phyloP scores from a whole-genome alignment of 2,113 vertebrate species.

The Thymallus thymallus region DNA sequence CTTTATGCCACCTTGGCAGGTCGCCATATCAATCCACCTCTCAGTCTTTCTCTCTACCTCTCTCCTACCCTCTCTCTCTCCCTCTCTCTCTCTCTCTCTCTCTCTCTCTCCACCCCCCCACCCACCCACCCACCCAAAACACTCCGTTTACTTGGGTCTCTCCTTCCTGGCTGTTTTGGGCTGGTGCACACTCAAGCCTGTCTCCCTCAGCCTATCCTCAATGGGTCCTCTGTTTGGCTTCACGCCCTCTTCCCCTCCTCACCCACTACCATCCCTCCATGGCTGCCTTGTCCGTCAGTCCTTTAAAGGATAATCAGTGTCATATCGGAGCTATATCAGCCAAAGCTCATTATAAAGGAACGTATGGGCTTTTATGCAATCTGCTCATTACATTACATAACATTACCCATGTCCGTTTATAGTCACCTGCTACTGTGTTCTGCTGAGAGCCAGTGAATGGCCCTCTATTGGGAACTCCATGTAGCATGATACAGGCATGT shows the following conservation, averaged over 20 bases:
- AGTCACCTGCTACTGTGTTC: slow-evolving; percentile 47
- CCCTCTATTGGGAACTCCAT: background rate
- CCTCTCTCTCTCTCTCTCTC: too few relatives aligned
- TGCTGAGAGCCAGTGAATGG: slow-evolving; percentile 26
- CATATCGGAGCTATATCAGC: slow-evolving; percentile 57
- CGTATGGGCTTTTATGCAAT: slow-evolving; percentile 40
- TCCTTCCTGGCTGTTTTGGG: slow-evolving; percentile 54
- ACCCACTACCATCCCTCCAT: too few relatives aligned
- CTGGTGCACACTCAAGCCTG: slow-evolving; percentile 52
- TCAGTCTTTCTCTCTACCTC: slow-evolving; percentile 15
- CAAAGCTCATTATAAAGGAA: slow-evolving; percentile 63
- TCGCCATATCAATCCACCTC: background rate
- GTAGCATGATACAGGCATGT: background rate
- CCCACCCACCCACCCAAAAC: too few relatives aligned
- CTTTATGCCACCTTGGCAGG: slow-evolving; percentile 50
- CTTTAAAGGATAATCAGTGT: slow-evolving; percentile 68
- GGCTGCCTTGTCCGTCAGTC: background rate
- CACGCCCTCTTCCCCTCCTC: background rate
- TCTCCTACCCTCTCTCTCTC: slow-evolving; percentile 11
- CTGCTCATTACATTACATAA: slow-evolving; percentile 39
- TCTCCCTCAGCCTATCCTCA: slow-evolving; percentile 60
- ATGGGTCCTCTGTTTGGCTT: slow-evolving; percentile 69
- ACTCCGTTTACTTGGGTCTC: too few relatives aligned
- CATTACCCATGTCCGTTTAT: slow-evolving; percentile 23
- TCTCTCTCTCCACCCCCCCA: background rate